A percentile compares a stretch with the other conserved stretches of the same genome.
Evolutionary conservation across 2,888 invertebrate genomes (phyloP).

Genomic region (Bimastos eiseni): DNA sequence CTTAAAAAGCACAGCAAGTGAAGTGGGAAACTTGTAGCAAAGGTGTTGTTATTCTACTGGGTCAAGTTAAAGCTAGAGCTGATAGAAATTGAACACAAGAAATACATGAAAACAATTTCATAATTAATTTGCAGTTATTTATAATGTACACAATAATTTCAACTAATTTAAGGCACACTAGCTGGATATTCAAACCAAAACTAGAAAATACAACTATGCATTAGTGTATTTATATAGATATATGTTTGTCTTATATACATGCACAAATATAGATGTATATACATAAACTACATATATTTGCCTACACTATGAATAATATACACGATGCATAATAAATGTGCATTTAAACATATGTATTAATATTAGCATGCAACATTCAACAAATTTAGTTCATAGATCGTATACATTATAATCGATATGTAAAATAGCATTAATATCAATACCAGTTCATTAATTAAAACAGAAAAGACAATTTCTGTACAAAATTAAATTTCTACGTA

Average conservation of each 20-base stretch:
- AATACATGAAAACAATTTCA: background rate
- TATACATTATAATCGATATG: background rate
- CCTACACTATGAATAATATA: background rate
- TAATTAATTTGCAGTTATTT: background rate
- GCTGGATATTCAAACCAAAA: background rate
- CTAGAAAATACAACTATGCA: background rate
- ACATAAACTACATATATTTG: background rate
- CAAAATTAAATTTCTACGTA: background rate
- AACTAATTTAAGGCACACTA: slow-evolving; percentile 13
- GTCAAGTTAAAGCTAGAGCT: too few species aligned
- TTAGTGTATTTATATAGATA: background rate
- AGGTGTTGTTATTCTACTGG: too few species aligned
- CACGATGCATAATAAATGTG: background rate
- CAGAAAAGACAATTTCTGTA: background rate
- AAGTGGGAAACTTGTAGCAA: background rate
- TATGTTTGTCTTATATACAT: too few species aligned
- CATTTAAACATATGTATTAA: background rate
- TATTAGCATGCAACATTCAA: slow-evolving; percentile 10
- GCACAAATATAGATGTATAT: background rate
- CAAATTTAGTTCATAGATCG: background rate
- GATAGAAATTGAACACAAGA: background rate
- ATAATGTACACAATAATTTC: background rate
- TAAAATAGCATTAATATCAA: slow-evolving; percentile 23
- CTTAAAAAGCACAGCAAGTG: background rate
- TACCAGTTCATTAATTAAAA: slow-evolving; percentile 9